These are phyloP conservation scores for Clarias platycephalus DNA, from an alignment of 2,797 vertebrate genomes.

Conservation along the genomic window DNA sequence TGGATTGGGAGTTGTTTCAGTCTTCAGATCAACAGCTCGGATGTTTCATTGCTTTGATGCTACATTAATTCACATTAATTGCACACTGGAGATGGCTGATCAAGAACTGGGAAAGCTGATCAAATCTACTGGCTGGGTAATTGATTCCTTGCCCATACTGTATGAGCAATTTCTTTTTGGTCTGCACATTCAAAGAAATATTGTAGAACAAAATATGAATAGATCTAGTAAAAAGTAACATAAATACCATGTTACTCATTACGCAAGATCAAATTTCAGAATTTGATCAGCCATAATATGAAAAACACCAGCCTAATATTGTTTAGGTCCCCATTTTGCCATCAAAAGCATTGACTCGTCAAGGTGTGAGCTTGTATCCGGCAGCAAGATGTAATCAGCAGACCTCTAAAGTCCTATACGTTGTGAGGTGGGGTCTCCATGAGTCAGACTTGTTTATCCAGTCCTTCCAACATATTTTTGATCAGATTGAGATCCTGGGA, in stretches of 20 bases:
- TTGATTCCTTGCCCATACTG: not conserved
- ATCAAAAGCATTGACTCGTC: no score
- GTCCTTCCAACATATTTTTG: no score
- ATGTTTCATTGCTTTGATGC: not conserved
- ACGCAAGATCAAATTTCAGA: not conserved
- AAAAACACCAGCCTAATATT: no score
- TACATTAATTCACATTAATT: not conserved
- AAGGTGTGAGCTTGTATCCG: no score
- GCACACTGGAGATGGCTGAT: not conserved
- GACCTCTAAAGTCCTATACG: no score
- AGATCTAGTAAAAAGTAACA: not conserved
- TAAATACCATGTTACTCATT: not conserved
- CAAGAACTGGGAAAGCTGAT: not conserved
- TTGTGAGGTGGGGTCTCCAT: no score
- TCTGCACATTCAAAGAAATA: not conserved
- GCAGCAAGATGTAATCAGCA: no score
- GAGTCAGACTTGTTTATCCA: no score
- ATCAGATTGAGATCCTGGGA: no score
- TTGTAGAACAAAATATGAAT: not conserved
- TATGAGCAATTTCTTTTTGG: not conserved
- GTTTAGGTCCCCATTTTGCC: no score
- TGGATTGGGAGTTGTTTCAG: not conserved
- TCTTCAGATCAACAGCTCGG: not conserved
- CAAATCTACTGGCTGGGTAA: not conserved
- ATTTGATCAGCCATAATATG: not conserved